phyloP scores from a whole-genome alignment of 2,888 invertebrate species.

The Euplexia lucipara region DNA sequence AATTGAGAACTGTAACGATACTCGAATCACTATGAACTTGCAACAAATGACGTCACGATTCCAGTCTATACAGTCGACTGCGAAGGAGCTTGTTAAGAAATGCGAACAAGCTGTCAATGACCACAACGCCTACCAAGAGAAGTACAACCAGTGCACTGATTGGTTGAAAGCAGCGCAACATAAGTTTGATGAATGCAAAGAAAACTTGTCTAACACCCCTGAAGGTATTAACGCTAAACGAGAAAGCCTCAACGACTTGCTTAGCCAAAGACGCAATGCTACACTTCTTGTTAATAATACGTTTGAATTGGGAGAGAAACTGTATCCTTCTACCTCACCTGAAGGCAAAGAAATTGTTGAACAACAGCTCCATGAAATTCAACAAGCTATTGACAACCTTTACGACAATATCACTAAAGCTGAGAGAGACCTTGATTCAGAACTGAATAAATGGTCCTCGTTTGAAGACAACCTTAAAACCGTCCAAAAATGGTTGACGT shows the following conservation, averaged over 20 bases:
- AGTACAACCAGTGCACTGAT: conserved; percentile 95
- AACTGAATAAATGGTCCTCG: conserved; percentile 96
- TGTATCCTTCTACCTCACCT: conserved; percentile 96
- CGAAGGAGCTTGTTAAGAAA: conserved; percentile 97
- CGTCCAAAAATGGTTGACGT: conserved; percentile 95
- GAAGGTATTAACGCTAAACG: conserved; percentile 93
- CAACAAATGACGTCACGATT: conserved; percentile 97
- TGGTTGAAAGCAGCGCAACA: conserved; percentile 95
- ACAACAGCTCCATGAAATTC: conserved; percentile 95
- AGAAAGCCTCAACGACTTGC: conserved; percentile 93
- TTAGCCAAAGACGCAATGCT: conserved; percentile 94
- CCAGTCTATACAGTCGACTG: conserved; percentile 96
- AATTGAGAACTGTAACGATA: conserved; percentile 96
- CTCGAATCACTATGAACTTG: conserved; percentile 96
- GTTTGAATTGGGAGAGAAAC: conserved; percentile 96
- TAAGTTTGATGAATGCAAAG: conserved; percentile 93
- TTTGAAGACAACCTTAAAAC: conserved; percentile 96
- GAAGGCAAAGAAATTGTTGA: conserved; percentile 97
- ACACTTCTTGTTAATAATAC: conserved; percentile 95
- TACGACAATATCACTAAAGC: conserved; percentile 95
- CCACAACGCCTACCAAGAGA: conserved; percentile 95
- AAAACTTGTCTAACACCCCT: conserved; percentile 92
- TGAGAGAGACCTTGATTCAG: conserved; percentile 95
- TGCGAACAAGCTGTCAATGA: conserved; percentile 97
- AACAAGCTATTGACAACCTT: conserved; percentile 95